A percentile compares a stretch with the other conserved stretches of the same genome.
Evolutionary conservation across 92 coral and sea anemone species (phyloP).

Genomic region (Anthopleura xanthogrammica): DNA sequence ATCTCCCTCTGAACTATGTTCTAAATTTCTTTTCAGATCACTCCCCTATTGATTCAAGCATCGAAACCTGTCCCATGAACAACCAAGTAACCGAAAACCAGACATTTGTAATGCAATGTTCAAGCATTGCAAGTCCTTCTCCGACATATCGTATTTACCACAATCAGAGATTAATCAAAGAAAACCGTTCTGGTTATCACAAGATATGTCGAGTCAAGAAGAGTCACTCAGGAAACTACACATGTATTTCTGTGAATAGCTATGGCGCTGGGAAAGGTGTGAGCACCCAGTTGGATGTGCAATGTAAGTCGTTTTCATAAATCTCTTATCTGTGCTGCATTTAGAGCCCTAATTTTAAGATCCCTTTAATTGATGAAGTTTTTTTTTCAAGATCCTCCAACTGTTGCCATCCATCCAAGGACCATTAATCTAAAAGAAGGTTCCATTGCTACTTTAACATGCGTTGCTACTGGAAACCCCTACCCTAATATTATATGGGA

Average conservation of each 20-base stretch:
- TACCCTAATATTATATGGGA: slow-evolving; percentile 35
- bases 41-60: slow-evolving; percentile 15
- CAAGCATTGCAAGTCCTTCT: slow-evolving; percentile 28
- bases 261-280: slow-evolving; percentile 35
- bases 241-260: slow-evolving; percentile 39
- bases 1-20: no score
- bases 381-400: slow-evolving; percentile 4
- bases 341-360: not conserved
- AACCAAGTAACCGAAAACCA: slow-evolving; percentile 10
- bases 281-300: slow-evolving; percentile 27
- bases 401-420: not conserved
- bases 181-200: slow-evolving; percentile 41
- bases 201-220: slow-evolving; percentile 37
- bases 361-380: not conserved
- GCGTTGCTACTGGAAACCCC: slow-evolving; percentile 49
- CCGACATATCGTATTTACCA: slow-evolving; percentile 32
- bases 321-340: no score
- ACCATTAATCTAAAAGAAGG: slow-evolving; percentile 25
- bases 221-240: slow-evolving; percentile 45
- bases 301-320: slow-evolving; percentile 17
- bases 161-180: slow-evolving; percentile 41
- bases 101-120: slow-evolving; percentile 27
- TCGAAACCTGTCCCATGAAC: slow-evolving; percentile 27
- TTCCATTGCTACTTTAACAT: not conserved
- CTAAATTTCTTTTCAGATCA: slow-evolving; percentile 5